Evolutionary conservation across 2,888 invertebrate species (phyloP).

Genomic region (Taenaris catops): DNA sequence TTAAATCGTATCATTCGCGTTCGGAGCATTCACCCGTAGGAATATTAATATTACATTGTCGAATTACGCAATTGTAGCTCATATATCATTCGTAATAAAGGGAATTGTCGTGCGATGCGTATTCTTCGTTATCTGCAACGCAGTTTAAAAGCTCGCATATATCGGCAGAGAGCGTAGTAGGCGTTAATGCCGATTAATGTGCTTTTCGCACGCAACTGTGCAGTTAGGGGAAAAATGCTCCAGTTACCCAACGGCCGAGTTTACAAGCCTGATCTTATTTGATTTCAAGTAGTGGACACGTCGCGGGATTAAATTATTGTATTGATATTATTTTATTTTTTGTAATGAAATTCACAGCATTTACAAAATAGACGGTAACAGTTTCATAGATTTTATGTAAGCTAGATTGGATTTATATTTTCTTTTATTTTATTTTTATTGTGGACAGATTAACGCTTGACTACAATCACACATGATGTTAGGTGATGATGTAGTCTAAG

Average conservation of each 20-base stretch:
- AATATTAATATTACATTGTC: slow-evolving; percentile 20
- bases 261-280: too few species aligned
- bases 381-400: too few species aligned
- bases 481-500: too few species aligned
- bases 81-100: slow-evolving; percentile 24
- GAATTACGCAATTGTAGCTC: slow-evolving; percentile 20
- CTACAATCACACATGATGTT: too few species aligned
- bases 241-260: slow-evolving; percentile 19
- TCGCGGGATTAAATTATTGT: too few species aligned
- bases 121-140: slow-evolving; percentile 41
- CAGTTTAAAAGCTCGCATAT: slow-evolving; percentile 43
- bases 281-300: too few species aligned
- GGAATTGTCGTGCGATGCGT: slow-evolving; percentile 22
- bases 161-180: slow-evolving; percentile 45
- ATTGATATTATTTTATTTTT: too few species aligned
- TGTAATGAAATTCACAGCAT: too few species aligned
- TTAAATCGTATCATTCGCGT: slow-evolving; percentile 19
- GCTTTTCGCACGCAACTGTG: slow-evolving; percentile 52
- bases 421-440: background rate
- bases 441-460: too few species aligned
- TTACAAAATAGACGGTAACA: too few species aligned
- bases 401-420: too few species aligned
- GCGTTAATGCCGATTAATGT: slow-evolving; percentile 63
- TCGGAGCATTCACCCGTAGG: slow-evolving; percentile 20
- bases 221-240: slow-evolving; percentile 45